Conservation (phyloP, 2,797 vertebrate species). For the Helarctos malayanus region DNA sequence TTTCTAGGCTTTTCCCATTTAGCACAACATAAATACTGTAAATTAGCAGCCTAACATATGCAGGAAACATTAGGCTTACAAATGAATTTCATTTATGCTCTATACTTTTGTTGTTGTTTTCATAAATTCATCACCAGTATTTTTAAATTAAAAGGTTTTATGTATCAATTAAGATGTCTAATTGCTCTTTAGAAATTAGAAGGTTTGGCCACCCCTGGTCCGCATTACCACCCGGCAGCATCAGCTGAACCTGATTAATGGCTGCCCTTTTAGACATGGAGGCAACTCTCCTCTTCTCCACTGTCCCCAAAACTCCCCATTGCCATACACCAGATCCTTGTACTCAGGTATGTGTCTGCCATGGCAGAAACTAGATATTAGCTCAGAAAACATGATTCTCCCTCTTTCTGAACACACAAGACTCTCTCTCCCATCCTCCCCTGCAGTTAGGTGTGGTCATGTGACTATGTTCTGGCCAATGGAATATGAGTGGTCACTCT, state of each 20-base stretch:
- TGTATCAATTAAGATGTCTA: not conserved
- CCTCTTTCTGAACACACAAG: not conserved
- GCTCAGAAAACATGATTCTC: not conserved
- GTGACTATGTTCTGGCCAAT: not conserved
- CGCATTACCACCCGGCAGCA: not conserved
- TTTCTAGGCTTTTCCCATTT: slow-evolving; percentile 41
- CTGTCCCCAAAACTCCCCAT: not conserved
- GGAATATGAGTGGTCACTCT: not conserved
- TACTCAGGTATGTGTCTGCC: not conserved
- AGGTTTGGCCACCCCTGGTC: not conserved
- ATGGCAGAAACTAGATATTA: not conserved
- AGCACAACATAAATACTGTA: not conserved
- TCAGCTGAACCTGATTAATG: not conserved
- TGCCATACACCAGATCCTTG: not conserved
- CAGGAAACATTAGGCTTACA: not conserved
- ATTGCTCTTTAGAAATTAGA: not conserved
- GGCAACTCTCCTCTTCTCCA: not conserved
- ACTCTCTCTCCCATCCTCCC: not conserved
- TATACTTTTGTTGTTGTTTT: not conserved
- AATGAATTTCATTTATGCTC: slow-evolving; percentile 22
- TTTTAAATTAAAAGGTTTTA: slow-evolving; percentile 50
- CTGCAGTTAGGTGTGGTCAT: not conserved
- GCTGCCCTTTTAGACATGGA: not conserved
- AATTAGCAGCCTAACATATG: slow-evolving; percentile 4
- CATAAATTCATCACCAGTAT: not conserved